A percentile compares a stretch with the other conserved stretches of the same genome.
These are phyloP conservation scores for Poeciliopsis gracilis DNA, from an alignment of 2,797 vertebrate species.

Conservation along the genomic window DNA sequence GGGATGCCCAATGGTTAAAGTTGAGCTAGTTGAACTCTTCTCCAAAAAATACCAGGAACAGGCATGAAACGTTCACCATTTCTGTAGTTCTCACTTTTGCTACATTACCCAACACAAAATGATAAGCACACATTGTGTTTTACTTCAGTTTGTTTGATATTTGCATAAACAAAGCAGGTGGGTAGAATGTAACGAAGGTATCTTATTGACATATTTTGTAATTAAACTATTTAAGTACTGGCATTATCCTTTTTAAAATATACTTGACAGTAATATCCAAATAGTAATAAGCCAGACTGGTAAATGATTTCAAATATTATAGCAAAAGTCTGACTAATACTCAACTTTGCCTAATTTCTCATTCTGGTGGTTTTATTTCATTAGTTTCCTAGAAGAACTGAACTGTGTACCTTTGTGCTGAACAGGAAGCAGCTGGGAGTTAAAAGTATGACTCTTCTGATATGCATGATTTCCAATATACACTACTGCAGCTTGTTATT, in stretches of 20 bases:
- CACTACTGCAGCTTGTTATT: not conserved
- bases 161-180: not conserved
- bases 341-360: not conserved
- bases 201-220: not conserved
- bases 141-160: constrained; percentile 1
- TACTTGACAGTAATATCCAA: not conserved
- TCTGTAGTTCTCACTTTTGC: not conserved
- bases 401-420: constrained; percentile 45
- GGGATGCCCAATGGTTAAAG: not conserved
- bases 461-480: not conserved
- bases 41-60: not conserved
- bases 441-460: not conserved
- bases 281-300: not conserved
- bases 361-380: not conserved
- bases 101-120: too few relatives aligned
- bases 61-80: not conserved
- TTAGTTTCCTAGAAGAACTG: constrained; percentile 9
- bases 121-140: not conserved
- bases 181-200: not conserved
- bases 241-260: not conserved
- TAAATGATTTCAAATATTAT: not conserved
- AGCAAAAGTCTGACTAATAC: not conserved
- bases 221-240: not conserved
- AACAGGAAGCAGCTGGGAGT: constrained; percentile 9
- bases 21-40: not conserved